Evolutionary conservation across 2,888 invertebrate genomes (phyloP), one percentile per base, ranked within the genome.

Genomic region (Rugalucina vietnamica): DNA sequence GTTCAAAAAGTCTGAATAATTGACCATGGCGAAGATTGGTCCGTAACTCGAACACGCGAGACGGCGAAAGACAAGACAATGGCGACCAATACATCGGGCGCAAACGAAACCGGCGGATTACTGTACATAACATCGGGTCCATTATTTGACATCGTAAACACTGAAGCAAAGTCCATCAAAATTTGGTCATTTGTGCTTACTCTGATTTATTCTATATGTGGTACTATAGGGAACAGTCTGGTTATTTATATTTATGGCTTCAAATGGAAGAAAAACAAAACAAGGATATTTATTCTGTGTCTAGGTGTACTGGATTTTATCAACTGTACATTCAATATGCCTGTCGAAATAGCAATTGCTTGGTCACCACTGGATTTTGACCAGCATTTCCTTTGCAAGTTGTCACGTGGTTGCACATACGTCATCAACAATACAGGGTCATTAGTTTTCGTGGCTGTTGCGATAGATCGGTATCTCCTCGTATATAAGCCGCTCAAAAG

Each of bases 341-440:
- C 85, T 1, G 73, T 88, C 0, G 87, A 88, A 37, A 78, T 85
- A 21, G 85, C 84, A 1, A 71, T 85, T 2, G 43, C 85, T n/a
- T 80, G 73, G 75, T 32, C 76, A 3, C 88, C 85, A 0, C 18
- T 82, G 1, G 65, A 65, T 21, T 88, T 85, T 72, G 84, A 85
- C 32, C 32, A 74, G 10, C 84, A 85, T 76, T 76, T 75, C 21
- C 50, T 88, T 14, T 88, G 87, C 71, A 88, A 88, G 72, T 76
- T 88, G 2, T 84, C 83, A 24, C 65, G 84, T 27, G 85, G 84
- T 12, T 75, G 60, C 12, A 88, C 84, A 1, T 88, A 70, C 50
- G 81, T 88, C n/a, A 77, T 84, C 1, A 88, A 88, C 76, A 84
- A 88, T 49, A 85, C 85, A 10, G 84, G 85, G 8, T 79, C 85